Base-by-base conservation (phyloP, 2,797 vertebrate genomes). In the Falco cherrug region DNA sequence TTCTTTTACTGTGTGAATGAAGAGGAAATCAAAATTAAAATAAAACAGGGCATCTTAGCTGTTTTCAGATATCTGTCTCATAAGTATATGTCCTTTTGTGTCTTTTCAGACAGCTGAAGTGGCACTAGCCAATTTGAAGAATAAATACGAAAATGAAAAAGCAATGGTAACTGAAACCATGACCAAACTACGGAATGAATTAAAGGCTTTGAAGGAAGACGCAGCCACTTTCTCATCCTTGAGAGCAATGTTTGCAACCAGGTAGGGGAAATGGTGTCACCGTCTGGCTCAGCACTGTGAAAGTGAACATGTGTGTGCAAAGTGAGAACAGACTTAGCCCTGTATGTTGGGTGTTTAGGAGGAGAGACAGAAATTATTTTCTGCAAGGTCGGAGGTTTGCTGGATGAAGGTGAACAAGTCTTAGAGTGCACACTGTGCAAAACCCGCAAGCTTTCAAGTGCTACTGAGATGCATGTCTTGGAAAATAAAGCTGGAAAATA, bases 131-230 rank as follows among this genome's bases (percentile, higher is more conserved):
- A 99, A 99, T 97, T 97, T 99, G 98, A 99, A 99, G 98, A 99
- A 99, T 97, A 99, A 99, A 93, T 99, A 99, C 0, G 99, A 99
- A 97, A 99, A 99, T 37, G 99, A 99, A 96, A 99, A 99, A 95
- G 95, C 98, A 3, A 99, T 99, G 99, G 99, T 99, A 97, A 99
- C 99, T 1, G 99, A 99, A 97, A 99, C 99, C 10, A 99, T 99
- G 99, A 99, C 99, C 95, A 99, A 99, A 97, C 98, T 99, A 69
- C 98, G 99, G 92, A 99, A 99, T 17, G 99, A 99, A 92, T 97
- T 99, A 78, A 99, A 99, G 98, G 99, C 99, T 93, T 98, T 99
- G 95, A 99, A 99, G 96, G 99, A 99, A 98, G 99, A 99, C 24
- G 99, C 99, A 13, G 99, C 99, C 88, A 99, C 99, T 90, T 99